These are phyloP conservation scores for Acleris laterana DNA, from an alignment of 2,888 invertebrate species.

Conservation along the genomic window DNA sequence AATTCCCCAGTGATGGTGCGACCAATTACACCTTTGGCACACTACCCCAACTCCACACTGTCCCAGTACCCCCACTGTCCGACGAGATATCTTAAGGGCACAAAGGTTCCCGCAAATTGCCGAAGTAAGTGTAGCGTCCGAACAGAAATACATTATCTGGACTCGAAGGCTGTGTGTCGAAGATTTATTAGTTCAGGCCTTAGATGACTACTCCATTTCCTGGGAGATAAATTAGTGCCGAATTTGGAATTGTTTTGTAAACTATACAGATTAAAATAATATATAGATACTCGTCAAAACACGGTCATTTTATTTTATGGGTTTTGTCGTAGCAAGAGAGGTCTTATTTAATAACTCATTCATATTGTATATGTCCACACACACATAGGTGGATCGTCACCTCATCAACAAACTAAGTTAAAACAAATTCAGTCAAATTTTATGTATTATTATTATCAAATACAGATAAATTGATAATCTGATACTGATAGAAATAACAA, in stretches of 20 bases:
- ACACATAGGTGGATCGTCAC: too few relatives aligned
- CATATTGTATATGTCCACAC: too few relatives aligned
- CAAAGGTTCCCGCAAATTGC: constrained; percentile 83
- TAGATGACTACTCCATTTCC: constrained; percentile 71
- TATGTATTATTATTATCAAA: too few relatives aligned
- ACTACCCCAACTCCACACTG: constrained; percentile 46
- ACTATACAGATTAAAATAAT: not conserved
- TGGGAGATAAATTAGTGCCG: constrained; percentile 42
- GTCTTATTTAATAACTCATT: too few relatives aligned
- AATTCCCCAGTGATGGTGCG: constrained; percentile 7
- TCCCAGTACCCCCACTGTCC: constrained; percentile 72
- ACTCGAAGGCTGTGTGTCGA: constrained; percentile 66
- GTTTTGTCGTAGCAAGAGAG: too few relatives aligned
- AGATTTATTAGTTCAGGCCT: constrained; percentile 72
- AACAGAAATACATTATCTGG: constrained; percentile 83
- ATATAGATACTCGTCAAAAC: too few relatives aligned
- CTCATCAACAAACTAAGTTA: too few relatives aligned
- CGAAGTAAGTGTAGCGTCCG: constrained; percentile 83
- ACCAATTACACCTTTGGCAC: constrained; percentile 43
- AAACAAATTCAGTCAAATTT: too few relatives aligned
- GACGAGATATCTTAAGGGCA: constrained; percentile 83
- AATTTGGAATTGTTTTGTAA: constrained; percentile 28
- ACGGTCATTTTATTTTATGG: too few relatives aligned
- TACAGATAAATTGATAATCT: too few relatives aligned
- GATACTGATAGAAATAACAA: too few relatives aligned